A percentile compares a stretch with the other conserved stretches of the same genome.
phyloP scores from a whole-genome alignment of 1,140 invertebrate species.

The Aphaenogaster rudis region DNA sequence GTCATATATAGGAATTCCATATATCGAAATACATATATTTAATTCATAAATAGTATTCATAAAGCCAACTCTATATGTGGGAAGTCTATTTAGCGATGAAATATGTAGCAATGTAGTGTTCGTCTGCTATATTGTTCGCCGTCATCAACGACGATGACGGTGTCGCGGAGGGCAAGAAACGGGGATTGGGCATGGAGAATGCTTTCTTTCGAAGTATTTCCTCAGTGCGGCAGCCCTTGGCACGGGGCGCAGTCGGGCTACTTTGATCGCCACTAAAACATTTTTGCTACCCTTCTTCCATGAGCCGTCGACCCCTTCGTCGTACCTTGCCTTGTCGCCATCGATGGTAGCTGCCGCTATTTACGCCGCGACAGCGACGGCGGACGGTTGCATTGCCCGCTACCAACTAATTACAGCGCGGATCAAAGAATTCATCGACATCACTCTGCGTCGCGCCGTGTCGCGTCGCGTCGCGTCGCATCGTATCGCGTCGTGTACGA shows the following conservation, averaged over 20 bases:
- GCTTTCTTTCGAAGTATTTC: constrained; percentile 53
- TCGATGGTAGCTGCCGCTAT: constrained; percentile 54
- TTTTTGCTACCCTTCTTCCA: constrained; percentile 79
- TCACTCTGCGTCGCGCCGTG: constrained; percentile 22
- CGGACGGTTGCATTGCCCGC: constrained; percentile 72
- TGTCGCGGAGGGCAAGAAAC: background rate
- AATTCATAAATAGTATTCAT: constrained; percentile 15
- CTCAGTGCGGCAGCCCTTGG: constrained; percentile 54
- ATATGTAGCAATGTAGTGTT: background rate
- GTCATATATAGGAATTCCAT: background rate
- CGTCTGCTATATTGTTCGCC: constrained; percentile 46
- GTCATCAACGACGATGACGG: constrained; percentile 43
- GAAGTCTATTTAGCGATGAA: background rate
- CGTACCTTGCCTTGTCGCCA: constrained; percentile 53
- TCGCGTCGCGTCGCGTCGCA: background rate
- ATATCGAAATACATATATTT: background rate
- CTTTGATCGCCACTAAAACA: constrained; percentile 86
- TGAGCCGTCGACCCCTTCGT: constrained; percentile 8
- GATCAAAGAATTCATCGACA: constrained; percentile 86
- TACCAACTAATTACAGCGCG: constrained; percentile 86
- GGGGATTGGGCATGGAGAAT: background rate
- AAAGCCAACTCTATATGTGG: background rate
- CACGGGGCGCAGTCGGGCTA: constrained; percentile 80
- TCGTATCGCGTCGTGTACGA: constrained; percentile 67
- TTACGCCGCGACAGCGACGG: constrained; percentile 28